A percentile compares a stretch with the other conserved stretches of the same genome.
These are phyloP conservation scores for Phrynocephalus guinanensis DNA, from an alignment of 2,797 vertebrate species.

Conservation along the genomic window DNA sequence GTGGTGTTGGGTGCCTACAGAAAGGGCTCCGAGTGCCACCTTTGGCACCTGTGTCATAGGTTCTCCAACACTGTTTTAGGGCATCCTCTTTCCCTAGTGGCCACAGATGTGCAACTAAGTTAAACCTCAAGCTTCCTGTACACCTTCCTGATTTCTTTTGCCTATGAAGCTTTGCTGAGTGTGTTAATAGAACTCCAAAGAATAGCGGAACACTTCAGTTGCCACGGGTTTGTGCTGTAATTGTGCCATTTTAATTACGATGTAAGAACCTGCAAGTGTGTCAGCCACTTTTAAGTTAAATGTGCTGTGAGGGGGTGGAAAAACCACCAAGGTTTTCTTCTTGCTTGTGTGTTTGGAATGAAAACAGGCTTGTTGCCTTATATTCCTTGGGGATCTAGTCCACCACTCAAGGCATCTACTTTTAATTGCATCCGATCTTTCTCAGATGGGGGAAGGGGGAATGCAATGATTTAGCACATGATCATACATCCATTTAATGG, in stretches of 20 bases:
- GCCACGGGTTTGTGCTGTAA: neutral
- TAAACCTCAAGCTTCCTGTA: neutral
- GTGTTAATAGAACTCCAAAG: neutral
- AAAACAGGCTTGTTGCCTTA: neutral
- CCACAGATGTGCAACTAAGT: too few species aligned
- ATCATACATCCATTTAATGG: neutral
- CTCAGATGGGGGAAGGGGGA: neutral
- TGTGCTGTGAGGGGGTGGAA: neutral
- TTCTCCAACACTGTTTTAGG: too few species aligned
- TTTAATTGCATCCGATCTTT: neutral
- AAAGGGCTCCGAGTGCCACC: too few species aligned
- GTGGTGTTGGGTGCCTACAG: too few species aligned
- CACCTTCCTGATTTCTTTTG: neutral
- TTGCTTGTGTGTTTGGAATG: neutral
- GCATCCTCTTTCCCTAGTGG: too few species aligned
- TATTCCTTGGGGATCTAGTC: neutral
- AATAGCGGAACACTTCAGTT: constrained; percentile 17
- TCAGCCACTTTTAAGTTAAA: constrained; percentile 10
- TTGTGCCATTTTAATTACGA: constrained; percentile 11
- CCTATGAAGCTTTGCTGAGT: neutral
- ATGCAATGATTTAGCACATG: neutral
- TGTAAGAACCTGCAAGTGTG: neutral
- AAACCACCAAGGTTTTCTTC: neutral
- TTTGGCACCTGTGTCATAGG: too few species aligned
- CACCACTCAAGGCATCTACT: neutral